Evolutionary conservation across 2,113 vertebrate genomes (phyloP).

Genomic region (Plecotus auritus): DNA sequence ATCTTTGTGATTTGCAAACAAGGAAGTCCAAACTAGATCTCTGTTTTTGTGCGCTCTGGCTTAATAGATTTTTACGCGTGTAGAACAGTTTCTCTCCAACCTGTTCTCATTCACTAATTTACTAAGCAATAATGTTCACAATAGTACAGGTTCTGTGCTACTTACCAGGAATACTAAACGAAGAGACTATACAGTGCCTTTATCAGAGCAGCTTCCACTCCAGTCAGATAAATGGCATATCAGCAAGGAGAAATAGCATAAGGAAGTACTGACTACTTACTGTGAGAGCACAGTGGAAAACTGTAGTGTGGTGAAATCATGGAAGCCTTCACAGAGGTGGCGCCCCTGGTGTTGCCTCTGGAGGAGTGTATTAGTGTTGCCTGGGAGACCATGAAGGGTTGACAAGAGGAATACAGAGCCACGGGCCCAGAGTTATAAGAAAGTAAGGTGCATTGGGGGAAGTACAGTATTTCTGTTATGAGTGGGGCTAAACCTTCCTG

Average conservation of each 20-base stretch:
- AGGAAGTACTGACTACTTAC: neutral
- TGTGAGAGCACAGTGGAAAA: neutral
- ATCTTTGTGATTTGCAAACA: conserved; percentile 57
- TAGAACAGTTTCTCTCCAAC: conserved; percentile 14
- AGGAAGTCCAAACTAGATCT: conserved; percentile 24
- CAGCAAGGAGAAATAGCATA: neutral
- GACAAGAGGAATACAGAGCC: neutral
- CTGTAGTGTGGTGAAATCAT: neutral
- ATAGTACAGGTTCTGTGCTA: neutral
- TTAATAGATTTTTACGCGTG: conserved; percentile 39
- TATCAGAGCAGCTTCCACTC: neutral
- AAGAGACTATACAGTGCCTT: neutral
- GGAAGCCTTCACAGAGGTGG: neutral
- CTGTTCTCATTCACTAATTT: conserved; percentile 3
- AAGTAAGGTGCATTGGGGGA: neutral
- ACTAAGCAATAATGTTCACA: neutral
- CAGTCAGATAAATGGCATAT: neutral
- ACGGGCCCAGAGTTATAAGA: neutral
- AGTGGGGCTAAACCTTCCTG: neutral
- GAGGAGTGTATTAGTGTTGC: neutral
- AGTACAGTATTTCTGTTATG: neutral
- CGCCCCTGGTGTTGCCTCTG: neutral
- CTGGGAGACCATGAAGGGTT: neutral
- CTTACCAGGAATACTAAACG: conserved; percentile 13
- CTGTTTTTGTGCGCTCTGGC: conserved; percentile 26